These are phyloP conservation scores for Laothoe populi DNA, from an alignment of 2,888 invertebrate species.

Conservation along the genomic window DNA sequence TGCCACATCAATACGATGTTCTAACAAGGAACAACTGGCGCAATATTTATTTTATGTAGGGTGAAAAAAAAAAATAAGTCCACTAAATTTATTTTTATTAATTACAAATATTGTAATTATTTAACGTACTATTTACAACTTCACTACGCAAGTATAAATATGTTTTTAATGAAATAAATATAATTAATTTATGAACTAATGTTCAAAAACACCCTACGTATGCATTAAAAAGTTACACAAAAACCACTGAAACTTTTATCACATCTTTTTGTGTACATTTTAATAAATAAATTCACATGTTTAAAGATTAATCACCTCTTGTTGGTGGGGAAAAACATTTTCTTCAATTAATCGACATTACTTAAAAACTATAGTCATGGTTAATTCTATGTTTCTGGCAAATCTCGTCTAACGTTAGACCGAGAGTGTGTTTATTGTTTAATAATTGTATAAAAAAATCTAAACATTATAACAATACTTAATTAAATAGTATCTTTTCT, in stretches of 20 bases:
- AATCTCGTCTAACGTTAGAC: slow-evolving; percentile 40
- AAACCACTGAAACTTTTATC: slow-evolving; percentile 70
- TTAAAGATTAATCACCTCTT: slow-evolving; percentile 42
- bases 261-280: slow-evolving; percentile 77
- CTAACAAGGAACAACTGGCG: neutral
- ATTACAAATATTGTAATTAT: slow-evolving; percentile 80
- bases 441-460: slow-evolving; percentile 13
- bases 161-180: slow-evolving; percentile 65
- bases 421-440: slow-evolving; percentile 40
- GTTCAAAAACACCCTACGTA: slow-evolving; percentile 58
- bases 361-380: slow-evolving; percentile 59
- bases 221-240: slow-evolving; percentile 74
- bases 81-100: slow-evolving; percentile 68
- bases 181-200: slow-evolving; percentile 64
- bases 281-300: slow-evolving; percentile 38
- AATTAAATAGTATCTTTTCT: neutral
- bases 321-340: slow-evolving; percentile 61
- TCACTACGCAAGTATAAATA: slow-evolving; percentile 37
- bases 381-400: slow-evolving; percentile 67
- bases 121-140: slow-evolving; percentile 78
- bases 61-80: neutral
- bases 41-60: neutral
- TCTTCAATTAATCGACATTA: slow-evolving; percentile 36
- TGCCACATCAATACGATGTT: too few species aligned
- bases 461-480: neutral